Conservation (phyloP, 2,888 invertebrate species). For the Cataglyphis rosenhaueri region DNA sequence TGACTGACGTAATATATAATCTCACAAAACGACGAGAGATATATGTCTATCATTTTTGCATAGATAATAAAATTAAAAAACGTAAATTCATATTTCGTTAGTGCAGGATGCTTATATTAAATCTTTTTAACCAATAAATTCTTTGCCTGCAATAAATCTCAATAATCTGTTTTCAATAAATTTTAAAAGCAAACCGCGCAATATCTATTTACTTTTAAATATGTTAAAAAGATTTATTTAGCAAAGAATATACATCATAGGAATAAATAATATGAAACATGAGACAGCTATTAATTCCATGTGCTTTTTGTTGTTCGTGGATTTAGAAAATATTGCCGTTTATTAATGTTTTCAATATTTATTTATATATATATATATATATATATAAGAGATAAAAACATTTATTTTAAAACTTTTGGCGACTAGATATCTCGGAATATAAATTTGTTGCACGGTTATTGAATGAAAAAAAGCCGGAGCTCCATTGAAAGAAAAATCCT, state of each 20-base stretch:
- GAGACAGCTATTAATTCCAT: not conserved
- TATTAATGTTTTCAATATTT: slow-evolving; percentile 1
- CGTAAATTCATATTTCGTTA: not conserved
- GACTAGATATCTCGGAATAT: slow-evolving; percentile 34
- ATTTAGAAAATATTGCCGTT: slow-evolving; percentile 16
- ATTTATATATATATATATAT: not conserved
- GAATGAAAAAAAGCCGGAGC: slow-evolving; percentile 37
- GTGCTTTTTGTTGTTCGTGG: not conserved
- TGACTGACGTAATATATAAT: not conserved
- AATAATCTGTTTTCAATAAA: slow-evolving; percentile 34
- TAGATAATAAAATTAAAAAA: slow-evolving; percentile 1
- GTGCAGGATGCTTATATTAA: not conserved
- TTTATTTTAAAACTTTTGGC: slow-evolving; percentile 14
- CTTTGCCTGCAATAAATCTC: not conserved
- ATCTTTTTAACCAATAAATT: slow-evolving; percentile 24
- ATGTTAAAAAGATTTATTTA: slow-evolving; percentile 13
- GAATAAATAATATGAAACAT: not conserved
- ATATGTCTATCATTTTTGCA: not conserved
- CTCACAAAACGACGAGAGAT: not conserved
- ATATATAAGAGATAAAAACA: slow-evolving; percentile 20
- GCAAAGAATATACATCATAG: not conserved
- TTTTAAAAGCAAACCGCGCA: not conserved
- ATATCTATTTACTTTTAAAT: slow-evolving; percentile 26
- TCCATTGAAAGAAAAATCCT: slow-evolving; percentile 36
- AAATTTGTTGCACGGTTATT: slow-evolving; percentile 40